These are phyloP conservation scores for Oceanites oceanicus DNA, from an alignment of 2,113 vertebrate genomes.

Conservation along the genomic window DNA sequence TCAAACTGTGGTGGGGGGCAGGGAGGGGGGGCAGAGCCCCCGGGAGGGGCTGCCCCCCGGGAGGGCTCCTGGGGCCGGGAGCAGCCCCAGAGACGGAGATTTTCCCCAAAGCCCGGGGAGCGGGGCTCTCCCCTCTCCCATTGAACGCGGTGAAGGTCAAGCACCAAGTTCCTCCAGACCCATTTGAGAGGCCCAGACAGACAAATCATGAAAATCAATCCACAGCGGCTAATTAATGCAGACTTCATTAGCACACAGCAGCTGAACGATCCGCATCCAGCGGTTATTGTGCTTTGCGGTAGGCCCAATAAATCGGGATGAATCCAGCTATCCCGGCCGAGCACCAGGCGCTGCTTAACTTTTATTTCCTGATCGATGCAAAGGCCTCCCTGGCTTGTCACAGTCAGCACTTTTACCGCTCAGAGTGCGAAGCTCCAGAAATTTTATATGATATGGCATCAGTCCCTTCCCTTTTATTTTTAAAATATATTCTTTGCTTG, in stretches of 20 bases:
- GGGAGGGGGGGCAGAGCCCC: neutral
- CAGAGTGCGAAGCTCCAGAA: neutral
- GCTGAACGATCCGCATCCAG: neutral
- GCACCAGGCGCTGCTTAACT: neutral
- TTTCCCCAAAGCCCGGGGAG: neutral
- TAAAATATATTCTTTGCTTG: neutral
- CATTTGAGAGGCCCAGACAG: neutral
- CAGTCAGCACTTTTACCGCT: neutral
- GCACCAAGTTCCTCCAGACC: constrained; percentile 9
- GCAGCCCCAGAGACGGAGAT: accelerated
- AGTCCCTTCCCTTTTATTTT: neutral
- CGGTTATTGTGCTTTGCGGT: accelerated
- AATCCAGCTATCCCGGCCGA: neutral
- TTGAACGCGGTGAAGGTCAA: neutral
- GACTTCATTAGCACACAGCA: constrained; percentile 25
- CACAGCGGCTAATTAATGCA: constrained; percentile 41
- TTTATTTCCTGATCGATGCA: neutral
- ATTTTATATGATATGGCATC: neutral
- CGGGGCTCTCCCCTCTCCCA: accelerated
- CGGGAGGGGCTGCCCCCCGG: too few relatives aligned
- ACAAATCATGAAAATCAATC: constrained; percentile 40
- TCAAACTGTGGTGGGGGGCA: accelerated
- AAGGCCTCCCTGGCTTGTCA: neutral
- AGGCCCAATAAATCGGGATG: neutral
- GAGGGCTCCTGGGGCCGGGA: too few relatives aligned